Base-by-base conservation (phyloP, 2,888 invertebrate species). In the Diarsia rubi region DNA sequence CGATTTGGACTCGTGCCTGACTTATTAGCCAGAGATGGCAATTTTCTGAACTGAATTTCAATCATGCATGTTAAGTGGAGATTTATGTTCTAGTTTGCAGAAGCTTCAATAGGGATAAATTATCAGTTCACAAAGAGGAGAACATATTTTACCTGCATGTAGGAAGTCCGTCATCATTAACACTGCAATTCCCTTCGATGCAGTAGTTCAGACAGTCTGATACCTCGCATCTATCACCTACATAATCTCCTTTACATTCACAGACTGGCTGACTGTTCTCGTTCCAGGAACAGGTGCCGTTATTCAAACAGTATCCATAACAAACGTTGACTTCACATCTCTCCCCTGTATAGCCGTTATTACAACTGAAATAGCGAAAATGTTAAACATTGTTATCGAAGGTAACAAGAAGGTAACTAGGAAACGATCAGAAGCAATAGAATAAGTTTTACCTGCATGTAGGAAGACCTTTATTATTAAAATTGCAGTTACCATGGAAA, bases 201-300 rank as follows among this genome's bases (percentile, higher is more conserved):
- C 67, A 67, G 12, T 67, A 67, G 67, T 67, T 54, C 11, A 24
- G 24, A 67, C 67, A 67, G 2, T 37, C 0, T 37, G 67, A 67
- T 19, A 52, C 12, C 9, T 65, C 21, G 47, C 45, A 65, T 65
- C 27, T 65, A 14, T 65, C 21, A 21, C 64, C 64, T 21, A 24
- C 47, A 47, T 9, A 65, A 19, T 4, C 52, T 24, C 8, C n/a
- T 19, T 21, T 47, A 27, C 68, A 68, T 27, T 63, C 44, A 44
- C 68, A 69, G 11, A 63, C 68, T 3, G 68, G 27, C 1, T 64
- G 19, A 2, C 27, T 45, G 9, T 64, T 11, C 19, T 64, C 19
- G 24, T 64, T 11, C 4, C 45, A 24, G 3, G 9, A 27, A 5
- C 64, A 64, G 2, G 27, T 8, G 19, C 57, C 57, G 9, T 9